phyloP scores from a whole-genome alignment of 30 jellyfish, hydroid and myxozoan species.

The Aurelia coerulea region DNA sequence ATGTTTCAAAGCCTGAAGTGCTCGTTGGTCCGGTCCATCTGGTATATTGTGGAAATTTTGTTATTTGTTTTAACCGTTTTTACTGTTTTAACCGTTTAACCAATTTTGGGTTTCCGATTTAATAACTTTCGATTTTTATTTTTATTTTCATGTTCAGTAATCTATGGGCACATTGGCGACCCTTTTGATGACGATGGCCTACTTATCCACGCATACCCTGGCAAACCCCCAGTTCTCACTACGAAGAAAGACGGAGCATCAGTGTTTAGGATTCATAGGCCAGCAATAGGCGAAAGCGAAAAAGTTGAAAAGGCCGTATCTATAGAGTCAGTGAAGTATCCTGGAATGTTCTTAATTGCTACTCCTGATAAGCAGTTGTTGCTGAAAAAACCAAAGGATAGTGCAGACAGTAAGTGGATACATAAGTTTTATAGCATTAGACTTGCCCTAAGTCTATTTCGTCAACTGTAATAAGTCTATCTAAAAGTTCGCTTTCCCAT shows the following conservation, averaged over 20 bases:
- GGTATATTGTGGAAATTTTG: too few relatives aligned
- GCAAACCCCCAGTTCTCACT: constrained; percentile 49
- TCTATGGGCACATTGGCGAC: constrained; percentile 69
- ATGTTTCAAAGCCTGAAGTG: too few relatives aligned
- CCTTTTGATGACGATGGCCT: constrained; percentile 59
- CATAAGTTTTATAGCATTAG: too few relatives aligned
- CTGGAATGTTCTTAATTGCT: not conserved
- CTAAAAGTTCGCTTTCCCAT: too few relatives aligned
- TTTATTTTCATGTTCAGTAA: not conserved
- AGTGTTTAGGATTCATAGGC: constrained; percentile 40
- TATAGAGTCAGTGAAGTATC: not conserved
- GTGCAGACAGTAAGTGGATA: constrained; percentile 16
- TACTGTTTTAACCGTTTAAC: too few relatives aligned
- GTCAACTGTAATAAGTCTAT: too few relatives aligned
- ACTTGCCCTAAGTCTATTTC: too few relatives aligned
- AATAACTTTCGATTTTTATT: not conserved
- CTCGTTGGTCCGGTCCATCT: too few relatives aligned
- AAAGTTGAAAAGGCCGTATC: not conserved
- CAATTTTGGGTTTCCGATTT: too few relatives aligned
- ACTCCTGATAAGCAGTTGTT: not conserved
- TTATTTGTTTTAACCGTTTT: too few relatives aligned
- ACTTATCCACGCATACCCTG: constrained; percentile 74
- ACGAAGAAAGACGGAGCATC: constrained; percentile 72
- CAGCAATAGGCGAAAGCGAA: constrained; percentile 36
- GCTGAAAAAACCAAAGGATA: constrained; percentile 27